phyloP scores from a whole-genome alignment of 1,140 invertebrate species.

The Archivesica marissinica region DNA sequence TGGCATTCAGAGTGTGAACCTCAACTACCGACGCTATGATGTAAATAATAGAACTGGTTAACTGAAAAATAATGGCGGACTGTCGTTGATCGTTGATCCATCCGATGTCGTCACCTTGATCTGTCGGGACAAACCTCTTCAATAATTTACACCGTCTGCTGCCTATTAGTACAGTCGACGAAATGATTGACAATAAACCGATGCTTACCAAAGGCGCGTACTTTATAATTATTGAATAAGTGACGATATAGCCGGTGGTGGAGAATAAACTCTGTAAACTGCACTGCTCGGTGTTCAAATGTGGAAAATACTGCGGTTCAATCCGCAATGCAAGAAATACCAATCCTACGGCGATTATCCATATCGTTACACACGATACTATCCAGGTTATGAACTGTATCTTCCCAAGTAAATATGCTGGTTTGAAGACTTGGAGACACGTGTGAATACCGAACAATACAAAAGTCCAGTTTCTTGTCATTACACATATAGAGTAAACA shows the following conservation, averaged over 20 bases:
- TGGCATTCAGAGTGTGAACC: not conserved
- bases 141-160: not conserved
- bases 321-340: not conserved
- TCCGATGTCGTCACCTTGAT: not conserved
- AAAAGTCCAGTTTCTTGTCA: not conserved
- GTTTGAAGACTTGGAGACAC: not conserved
- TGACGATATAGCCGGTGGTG: too few relatives aligned
- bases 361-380: not conserved
- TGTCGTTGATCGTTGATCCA: not conserved
- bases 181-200: not conserved
- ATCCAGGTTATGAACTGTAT: constrained; percentile 2
- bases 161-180: not conserved
- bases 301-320: not conserved
- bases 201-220: not conserved
- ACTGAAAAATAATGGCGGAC: not conserved
- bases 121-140: not conserved
- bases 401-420: not conserved
- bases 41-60: not conserved
- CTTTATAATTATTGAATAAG: too few relatives aligned
- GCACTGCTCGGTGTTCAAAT: too few relatives aligned
- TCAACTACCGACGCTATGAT: not conserved
- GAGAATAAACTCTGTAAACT: too few relatives aligned
- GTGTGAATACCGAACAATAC: not conserved
- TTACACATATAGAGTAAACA: not conserved
- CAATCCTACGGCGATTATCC: not conserved